These are phyloP conservation scores for Garra rufa DNA, from an alignment of 2,113 vertebrate species.

Conservation along the genomic window DNA sequence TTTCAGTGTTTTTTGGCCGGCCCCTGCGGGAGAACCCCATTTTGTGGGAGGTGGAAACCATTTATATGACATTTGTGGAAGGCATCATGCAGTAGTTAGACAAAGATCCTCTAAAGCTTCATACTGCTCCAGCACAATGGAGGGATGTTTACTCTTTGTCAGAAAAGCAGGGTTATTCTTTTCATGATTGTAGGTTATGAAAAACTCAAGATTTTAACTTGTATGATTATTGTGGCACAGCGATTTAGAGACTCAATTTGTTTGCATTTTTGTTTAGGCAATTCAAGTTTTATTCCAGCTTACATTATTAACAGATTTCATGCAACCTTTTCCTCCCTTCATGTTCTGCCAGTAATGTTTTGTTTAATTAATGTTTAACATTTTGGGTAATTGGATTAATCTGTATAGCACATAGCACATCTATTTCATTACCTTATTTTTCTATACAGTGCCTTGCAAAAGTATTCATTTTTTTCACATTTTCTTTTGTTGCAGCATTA, in stretches of 20 bases:
- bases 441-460: no score
- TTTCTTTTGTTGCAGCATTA: no score
- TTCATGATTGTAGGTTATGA: not conserved
- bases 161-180: not conserved
- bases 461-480: no score
- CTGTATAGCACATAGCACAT: no score
- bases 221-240: not conserved
- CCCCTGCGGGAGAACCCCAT: slow-evolving; percentile 1
- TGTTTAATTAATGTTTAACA: no score
- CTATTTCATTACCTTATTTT: no score
- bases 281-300: not conserved
- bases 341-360: no score
- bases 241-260: not conserved
- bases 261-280: not conserved
- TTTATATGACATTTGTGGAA: slow-evolving; percentile 21
- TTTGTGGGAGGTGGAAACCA: slow-evolving; percentile 22
- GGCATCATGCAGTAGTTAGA: not conserved
- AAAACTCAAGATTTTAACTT: not conserved
- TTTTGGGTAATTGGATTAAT: no score
- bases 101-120: not conserved
- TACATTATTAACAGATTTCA: not conserved
- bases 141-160: not conserved
- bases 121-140: not conserved
- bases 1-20: slow-evolving; percentile 4
- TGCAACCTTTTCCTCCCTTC: not conserved